Evolutionary conservation across 2,888 invertebrate species (phyloP).

Genomic region (Portevinia maculata): DNA sequence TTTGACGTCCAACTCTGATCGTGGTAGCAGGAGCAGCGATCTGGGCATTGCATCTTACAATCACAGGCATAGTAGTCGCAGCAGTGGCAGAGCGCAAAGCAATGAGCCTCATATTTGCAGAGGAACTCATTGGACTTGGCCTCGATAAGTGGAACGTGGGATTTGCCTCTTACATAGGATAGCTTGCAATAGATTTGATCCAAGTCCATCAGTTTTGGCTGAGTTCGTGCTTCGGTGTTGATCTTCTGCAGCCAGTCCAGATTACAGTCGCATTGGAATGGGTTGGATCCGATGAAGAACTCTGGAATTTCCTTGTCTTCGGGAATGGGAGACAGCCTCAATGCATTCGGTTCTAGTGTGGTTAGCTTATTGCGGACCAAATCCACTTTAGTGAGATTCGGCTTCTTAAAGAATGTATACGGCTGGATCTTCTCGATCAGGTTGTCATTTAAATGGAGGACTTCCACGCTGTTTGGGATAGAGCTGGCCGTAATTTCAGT

Average conservation of each 20-base stretch:
- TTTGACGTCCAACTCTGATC: conserved; percentile 97
- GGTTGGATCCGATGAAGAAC: conserved; percentile 96
- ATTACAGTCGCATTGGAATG: conserved; percentile 96
- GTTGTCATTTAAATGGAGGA: conserved; percentile 95
- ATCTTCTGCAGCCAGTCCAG: conserved; percentile 97
- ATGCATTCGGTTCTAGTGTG: conserved; percentile 94
- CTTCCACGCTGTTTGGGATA: conserved; percentile 92
- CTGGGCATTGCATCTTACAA: conserved; percentile 98
- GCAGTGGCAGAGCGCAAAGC: conserved; percentile 97
- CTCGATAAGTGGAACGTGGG: conserved; percentile 92
- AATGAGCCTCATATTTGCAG: conserved; percentile 96
- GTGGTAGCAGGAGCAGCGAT: conserved; percentile 96
- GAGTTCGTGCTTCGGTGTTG: conserved; percentile 91
- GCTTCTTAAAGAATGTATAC: conserved; percentile 95
- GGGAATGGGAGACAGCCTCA: conserved; percentile 91
- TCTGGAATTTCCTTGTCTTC: conserved; percentile 91
- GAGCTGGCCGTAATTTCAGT: conserved; percentile 90
- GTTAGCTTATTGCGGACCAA: conserved; percentile 96
- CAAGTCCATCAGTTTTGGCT: conserved; percentile 94
- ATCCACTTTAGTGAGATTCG: conserved; percentile 94
- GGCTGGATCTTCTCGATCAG: conserved; percentile 93
- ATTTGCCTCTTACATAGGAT: conserved; percentile 92
- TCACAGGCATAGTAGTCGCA: conserved; percentile 99
- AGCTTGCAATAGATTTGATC: conserved; percentile 95
- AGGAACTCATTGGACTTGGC: conserved; percentile 95